Conservation (phyloP, 1,140 invertebrate species). For the Berghia stephanieae region DNA sequence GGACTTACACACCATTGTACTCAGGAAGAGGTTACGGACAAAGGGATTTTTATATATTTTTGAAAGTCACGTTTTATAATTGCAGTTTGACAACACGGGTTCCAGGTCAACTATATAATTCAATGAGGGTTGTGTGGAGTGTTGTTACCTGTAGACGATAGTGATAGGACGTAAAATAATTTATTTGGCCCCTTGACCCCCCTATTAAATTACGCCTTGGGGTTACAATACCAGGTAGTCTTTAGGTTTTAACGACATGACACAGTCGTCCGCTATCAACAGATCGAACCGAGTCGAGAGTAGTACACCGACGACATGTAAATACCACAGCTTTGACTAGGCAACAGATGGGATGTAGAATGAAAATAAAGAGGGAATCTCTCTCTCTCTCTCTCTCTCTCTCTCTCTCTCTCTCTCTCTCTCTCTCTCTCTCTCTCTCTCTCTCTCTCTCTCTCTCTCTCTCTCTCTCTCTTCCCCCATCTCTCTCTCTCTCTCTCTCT, state of each 20-base stretch:
- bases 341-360: constrained; percentile 10
- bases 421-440: constrained; percentile 29
- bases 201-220: too few relatives aligned
- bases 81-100: too few relatives aligned
- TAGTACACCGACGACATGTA: background rate
- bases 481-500: background rate
- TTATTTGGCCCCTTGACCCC: too few relatives aligned
- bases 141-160: too few relatives aligned
- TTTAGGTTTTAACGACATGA: background rate
- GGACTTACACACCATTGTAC: too few relatives aligned
- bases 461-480: background rate
- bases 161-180: too few relatives aligned
- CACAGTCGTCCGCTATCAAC: background rate
- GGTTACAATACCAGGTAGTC: too few relatives aligned
- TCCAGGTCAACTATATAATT: too few relatives aligned
- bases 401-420: background rate
- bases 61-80: too few relatives aligned
- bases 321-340: background rate
- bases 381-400: background rate
- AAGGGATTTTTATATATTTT: too few relatives aligned
- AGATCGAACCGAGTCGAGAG: background rate
- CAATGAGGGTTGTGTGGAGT: too few relatives aligned
- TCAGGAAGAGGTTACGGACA: too few relatives aligned
- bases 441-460: constrained; percentile 10
- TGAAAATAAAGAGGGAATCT: constrained; percentile 9